Evolutionary conservation across 2,797 vertebrate genomes (phyloP), one percentile per base, ranked within the genome.

Genomic region (Microctenopoma steveboyesi): DNA sequence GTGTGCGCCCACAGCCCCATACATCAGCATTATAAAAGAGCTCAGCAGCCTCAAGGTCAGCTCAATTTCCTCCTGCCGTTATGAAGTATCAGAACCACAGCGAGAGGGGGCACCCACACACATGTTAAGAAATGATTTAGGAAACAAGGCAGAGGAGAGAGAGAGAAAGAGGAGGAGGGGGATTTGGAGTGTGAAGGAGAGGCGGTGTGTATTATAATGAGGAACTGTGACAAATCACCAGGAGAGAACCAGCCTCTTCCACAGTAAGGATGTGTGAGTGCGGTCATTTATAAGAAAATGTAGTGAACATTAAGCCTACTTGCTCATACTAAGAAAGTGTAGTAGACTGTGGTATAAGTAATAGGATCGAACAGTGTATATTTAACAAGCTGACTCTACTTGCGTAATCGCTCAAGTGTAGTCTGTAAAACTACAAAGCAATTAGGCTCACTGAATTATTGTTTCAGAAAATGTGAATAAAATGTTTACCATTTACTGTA

Each of bases 21-120:
- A 92, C 91, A 94, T 95, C 93, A 95, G 92, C 90, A 90, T 89
- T 87, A 93, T 85, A 90, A 90, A 90, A 81, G 89, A 90, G 82
- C 88, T 66, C 73, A 70, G 85, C 90, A 91, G 89, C 91, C 87
- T 93, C 92, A 92, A 93, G 94, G 94, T 94, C 93, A 92, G 92
- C 88, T 92, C 90, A 90, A 94, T 94, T 94, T 95, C 93, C 94
- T 93, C 83, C 81, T 59, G 75, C 86, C 72, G 88, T 92, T 93
- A 93, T 92, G 90, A 92, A 91, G 91, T 90, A 89, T 93, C 90
- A 90, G 89, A 92, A 91, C 91, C 91, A 88, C 87, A 86, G 86
- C 76, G 62, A 88, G 90, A 86, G 85, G 79, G 87, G 88, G 89
- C 87, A 88, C 74, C 85, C 88, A 85, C 89, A 91, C 91, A 88